phyloP scores from a whole-genome alignment of 2,797 vertebrate genomes.

The Sebastolobus altivelis region DNA sequence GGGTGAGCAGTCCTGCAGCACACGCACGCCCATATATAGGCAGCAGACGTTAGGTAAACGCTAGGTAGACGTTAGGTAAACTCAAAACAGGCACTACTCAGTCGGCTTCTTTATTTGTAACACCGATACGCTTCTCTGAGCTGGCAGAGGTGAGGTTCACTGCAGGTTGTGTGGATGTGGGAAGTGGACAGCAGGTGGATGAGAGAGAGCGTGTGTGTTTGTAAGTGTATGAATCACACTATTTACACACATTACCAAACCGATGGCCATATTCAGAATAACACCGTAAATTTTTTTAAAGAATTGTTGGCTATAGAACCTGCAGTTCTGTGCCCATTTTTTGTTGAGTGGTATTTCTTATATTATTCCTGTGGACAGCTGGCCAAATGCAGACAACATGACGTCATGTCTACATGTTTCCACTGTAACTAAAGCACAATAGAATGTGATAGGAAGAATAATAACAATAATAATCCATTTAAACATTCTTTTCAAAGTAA shows the following conservation, averaged over 20 bases:
- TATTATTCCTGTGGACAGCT: conserved; percentile 24
- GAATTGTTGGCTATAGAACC: conserved; percentile 39
- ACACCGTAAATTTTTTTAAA: conserved; percentile 44
- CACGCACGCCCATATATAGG: conserved; percentile 83
- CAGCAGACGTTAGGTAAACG: conserved; percentile 88
- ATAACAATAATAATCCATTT: conserved; percentile 21
- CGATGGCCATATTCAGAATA: conserved; percentile 46
- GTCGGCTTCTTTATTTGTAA: conserved; percentile 79
- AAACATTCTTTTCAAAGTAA: conserved; percentile 11
- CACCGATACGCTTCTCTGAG: conserved; percentile 75
- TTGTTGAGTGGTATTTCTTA: conserved; percentile 34
- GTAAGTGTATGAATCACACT: conserved; percentile 51
- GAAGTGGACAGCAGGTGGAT: conserved; percentile 66
- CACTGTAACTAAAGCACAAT: conserved; percentile 52
- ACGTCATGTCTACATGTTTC: conserved; percentile 69
- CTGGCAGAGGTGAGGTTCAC: conserved; percentile 57
- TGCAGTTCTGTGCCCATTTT: conserved; percentile 41
- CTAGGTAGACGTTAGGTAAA: conserved; percentile 88
- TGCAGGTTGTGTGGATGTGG: conserved; percentile 53
- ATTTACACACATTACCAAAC: conserved; percentile 56
- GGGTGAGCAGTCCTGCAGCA: conserved; percentile 40
- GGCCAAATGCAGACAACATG: conserved; percentile 64
- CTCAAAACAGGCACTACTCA: conserved; percentile 78
- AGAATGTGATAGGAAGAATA: conserved; percentile 34
- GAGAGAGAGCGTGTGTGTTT: conserved; percentile 36